Evolutionary conservation across 2,888 invertebrate genomes (phyloP).

Genomic region (Cantharis rustica): DNA sequence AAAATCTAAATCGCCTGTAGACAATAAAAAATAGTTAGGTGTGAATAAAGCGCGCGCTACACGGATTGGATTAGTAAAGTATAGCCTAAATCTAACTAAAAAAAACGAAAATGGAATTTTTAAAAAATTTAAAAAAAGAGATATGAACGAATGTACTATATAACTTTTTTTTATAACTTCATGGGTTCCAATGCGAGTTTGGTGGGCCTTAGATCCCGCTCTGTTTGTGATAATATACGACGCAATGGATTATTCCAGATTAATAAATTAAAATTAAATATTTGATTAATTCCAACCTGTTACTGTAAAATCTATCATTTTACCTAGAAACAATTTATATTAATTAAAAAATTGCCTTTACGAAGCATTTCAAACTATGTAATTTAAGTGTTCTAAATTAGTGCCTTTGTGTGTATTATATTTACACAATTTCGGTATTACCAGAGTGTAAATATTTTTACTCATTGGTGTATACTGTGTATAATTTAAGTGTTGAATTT

Average conservation of each 20-base stretch:
- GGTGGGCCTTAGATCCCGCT: background rate
- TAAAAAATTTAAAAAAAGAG: background rate
- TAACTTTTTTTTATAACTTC: background rate
- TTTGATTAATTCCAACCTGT: background rate
- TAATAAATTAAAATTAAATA: background rate
- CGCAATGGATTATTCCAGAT: background rate
- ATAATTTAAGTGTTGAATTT: background rate
- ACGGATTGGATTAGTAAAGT: background rate
- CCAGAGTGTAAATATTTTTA: background rate
- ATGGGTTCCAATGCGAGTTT: background rate
- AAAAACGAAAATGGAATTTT: background rate
- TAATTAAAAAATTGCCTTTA: constrained; percentile 13
- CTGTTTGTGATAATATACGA: background rate
- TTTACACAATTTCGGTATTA: constrained; percentile 3
- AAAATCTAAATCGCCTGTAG: background rate
- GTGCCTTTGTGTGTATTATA: constrained; percentile 17
- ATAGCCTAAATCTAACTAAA: background rate
- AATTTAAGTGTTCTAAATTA: constrained; percentile 23
- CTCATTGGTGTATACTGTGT: background rate
- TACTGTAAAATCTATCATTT: background rate
- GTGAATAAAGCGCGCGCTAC: background rate
- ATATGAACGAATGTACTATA: background rate
- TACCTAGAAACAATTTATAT: background rate
- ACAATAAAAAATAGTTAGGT: background rate
- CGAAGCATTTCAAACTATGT: constrained; percentile 18